Conservation (phyloP, 2,113 vertebrate species). For the Hoplias malabaricus region DNA sequence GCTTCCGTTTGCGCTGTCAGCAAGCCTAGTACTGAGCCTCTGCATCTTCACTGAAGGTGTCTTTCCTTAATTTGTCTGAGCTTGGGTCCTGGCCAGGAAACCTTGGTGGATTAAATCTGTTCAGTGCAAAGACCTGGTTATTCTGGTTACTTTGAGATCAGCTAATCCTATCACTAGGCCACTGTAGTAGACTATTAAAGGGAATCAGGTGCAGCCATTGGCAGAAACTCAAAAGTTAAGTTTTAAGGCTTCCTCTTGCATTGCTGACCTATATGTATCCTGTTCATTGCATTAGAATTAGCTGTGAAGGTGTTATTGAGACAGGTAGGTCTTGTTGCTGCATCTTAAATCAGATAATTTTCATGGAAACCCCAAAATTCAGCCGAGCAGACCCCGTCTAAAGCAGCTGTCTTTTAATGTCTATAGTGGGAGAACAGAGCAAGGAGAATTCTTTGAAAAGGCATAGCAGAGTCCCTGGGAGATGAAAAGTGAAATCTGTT, state of each 20-base stretch:
- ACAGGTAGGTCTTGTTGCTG: background rate
- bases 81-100: background rate
- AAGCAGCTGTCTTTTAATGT: slow-evolving; percentile 23
- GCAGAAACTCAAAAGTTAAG: background rate
- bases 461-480: slow-evolving; percentile 37
- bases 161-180: background rate
- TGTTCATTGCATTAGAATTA: background rate
- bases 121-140: background rate
- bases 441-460: slow-evolving; percentile 48
- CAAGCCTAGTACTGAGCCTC: background rate
- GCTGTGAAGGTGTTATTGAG: background rate
- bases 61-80: background rate
- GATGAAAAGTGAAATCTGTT: slow-evolving; percentile 59
- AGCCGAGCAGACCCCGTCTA: slow-evolving; percentile 1
- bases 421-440: background rate
- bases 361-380: background rate
- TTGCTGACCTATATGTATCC: background rate
- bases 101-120: slow-evolving; percentile 8
- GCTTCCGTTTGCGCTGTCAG: background rate
- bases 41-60: slow-evolving; percentile 8
- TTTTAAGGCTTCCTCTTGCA: background rate
- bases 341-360: background rate
- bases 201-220: background rate
- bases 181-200: background rate
- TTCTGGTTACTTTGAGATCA: background rate